Base-by-base conservation (phyloP, 2,113 vertebrate genomes). In the Tursiops truncatus region DNA sequence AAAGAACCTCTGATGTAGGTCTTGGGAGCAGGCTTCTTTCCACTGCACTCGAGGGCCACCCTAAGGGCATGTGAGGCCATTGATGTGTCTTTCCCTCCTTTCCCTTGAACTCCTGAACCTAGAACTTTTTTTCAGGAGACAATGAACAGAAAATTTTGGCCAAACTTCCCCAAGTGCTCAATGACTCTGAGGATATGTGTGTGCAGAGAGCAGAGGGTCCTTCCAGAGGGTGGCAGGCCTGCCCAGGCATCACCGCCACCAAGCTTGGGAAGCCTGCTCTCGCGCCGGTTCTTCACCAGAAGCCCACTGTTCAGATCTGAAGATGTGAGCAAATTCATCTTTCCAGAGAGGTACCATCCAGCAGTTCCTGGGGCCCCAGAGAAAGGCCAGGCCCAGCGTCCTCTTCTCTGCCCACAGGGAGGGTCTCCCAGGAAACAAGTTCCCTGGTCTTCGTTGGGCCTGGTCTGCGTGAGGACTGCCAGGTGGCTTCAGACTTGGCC, bases 191-290 rank as follows among this genome's bases (percentile, higher is more conserved):
- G 23, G 17, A 25, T 50, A 0, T n/a, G 56, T 31, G 33, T 41
- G 20, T 6, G 21, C 11, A 44, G 41, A 91, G 50, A 44, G 36
- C 33, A 53, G 74, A 31, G 28, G 28, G 15, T 5, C 25, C 62
- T 73, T 18, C 33, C 17, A 33, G 63, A 50, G 53, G 0, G n/a
- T 56, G 20, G 44, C 41, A 5, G 12, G 56, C 15, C 25, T 13
- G 11, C 28, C 47, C 13, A 3, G 15, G 25, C 13, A 3, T 50
- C 58, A 18, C 25, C 41, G 36, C 6, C 2, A 2, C 4, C 8
- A 25, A 8, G 23, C 23, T 3, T 3, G 28, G 7, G 15, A 20
- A 71, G 9, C 8, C 31, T 13, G 28, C 20, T 60, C 47, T 68
- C 68, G 21, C 50, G 12, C n/a, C 1, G 9, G 31, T 8, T 56